These are phyloP conservation scores for Buphagus erythrorhynchus DNA, from an alignment of 2,797 vertebrate genomes.

Conservation along the genomic window DNA sequence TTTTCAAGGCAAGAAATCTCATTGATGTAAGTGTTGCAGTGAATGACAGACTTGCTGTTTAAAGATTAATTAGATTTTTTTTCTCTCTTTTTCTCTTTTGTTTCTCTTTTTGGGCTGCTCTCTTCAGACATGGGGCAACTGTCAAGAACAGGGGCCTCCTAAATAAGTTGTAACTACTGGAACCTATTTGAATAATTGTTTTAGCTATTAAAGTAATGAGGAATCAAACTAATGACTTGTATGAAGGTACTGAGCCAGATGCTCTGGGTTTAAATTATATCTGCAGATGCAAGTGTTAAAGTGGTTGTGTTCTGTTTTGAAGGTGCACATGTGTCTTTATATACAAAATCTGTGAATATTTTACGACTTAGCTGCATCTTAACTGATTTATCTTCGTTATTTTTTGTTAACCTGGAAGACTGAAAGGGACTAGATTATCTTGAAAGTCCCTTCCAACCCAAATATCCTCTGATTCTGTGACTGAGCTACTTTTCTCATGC, in stretches of 20 bases:
- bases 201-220: neutral
- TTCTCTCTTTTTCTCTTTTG: neutral
- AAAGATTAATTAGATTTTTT: fast-evolving
- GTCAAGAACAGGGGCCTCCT: neutral
- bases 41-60: neutral
- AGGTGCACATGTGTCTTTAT: fast-evolving
- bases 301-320: neutral
- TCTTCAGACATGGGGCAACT: neutral
- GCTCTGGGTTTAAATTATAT: neutral
- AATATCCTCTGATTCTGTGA: neutral
- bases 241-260: neutral
- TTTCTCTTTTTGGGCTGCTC: neutral
- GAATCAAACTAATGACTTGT: neutral
- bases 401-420: neutral
- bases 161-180: neutral
- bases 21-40: conserved; percentile 85
- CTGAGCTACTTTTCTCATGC: neutral
- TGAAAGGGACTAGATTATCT: neutral
- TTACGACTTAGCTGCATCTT: neutral
- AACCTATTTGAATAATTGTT: neutral
- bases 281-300: neutral
- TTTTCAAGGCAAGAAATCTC: conserved; percentile 93
- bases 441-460: neutral
- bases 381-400: neutral
- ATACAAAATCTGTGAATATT: neutral